Evolutionary conservation across 2,888 invertebrate genomes (phyloP), one percentile per base, ranked within the genome.

Genomic region (Timema cristinae): DNA sequence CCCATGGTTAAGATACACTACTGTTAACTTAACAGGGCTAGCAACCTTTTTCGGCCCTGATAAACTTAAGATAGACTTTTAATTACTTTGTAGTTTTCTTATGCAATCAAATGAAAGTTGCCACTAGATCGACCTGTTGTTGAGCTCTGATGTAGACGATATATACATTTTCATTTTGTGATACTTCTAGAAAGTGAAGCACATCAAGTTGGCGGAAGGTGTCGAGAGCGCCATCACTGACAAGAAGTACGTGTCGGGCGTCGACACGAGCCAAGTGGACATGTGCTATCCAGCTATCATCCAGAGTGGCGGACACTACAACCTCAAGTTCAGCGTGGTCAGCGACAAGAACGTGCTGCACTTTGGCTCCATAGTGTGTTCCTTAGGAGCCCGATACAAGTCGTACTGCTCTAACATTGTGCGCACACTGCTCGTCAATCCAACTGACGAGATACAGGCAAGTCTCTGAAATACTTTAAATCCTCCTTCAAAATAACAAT

Each of bases 201-300:
- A 99, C 82, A 88, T 90, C 61, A 98, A 97, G 82, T 84, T 99
- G 15, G 93, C 98, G 0, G 97, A 97, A 83, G 96, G 96, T 10
- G 94, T 98, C 1, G 98, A 98, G 81, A 87, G 91, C 13, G 97
- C 97, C 0, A 89, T 97, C 78, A 89, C 90, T n/a, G 96, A 97
- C 81, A 97, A 97, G 80, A 98, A 98, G 83, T 97, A 96, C 82
- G 94, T 98, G 2, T 89, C 92, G 10, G 93, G 94, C 2, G 91
- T 96, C 0, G 97, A 97, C 83, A 89, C 91, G 5, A 88, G 89
- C 49, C 92, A 96, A 81, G 88, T 98, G 6, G 98, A 99, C 79
- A 94, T 97, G 90, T 99, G 98, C 80, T 99, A 98, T 81, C 97
- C 98, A 0, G 95, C 99, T 0, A 99, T 99, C 73, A 95, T 99